Base-by-base conservation (phyloP, 2,888 invertebrate species). In the Clivina fossor region DNA sequence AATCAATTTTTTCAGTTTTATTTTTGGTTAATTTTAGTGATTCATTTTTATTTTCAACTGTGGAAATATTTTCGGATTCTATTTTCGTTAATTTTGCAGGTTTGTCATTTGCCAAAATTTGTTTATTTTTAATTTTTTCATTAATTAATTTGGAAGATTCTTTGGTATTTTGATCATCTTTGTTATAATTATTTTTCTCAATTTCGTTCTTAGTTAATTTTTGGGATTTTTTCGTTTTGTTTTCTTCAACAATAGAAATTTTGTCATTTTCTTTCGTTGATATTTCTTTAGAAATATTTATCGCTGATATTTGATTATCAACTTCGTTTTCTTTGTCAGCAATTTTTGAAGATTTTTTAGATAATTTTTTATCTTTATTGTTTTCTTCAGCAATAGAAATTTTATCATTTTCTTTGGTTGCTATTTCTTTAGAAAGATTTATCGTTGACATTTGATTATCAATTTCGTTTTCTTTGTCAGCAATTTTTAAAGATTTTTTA, bases 61-160 rank as follows among this genome's bases (percentile, higher is more conserved):
- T 28, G 49, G 33, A 38, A 46, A 35, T 20, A 49, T 41, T 59
- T 56, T 61, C 56, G 4, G 4, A 8, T 24, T 24, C 9, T 24
- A 8, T 24, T 24, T 57, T 57, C 51, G 30, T 56, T 41, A 48
- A 44, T 53, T 26, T 26, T 44, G 28, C 35, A 24, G 4, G 13
- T 58, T 49, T 13, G 9, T n/a, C 20, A 30, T 48, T 35, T 46
- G 18, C 55, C 58, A 37, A 24, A 53, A 44, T 56, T 58, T 56
- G 38, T 58, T 61, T 48, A 60, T 60, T 56, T 53, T 24, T 22
- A 18, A 20, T n/a, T 11, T 13, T 15, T 38, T 18, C 16, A 38
- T 16, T n/a, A 38, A 38, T n/a, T n/a, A 7, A 4, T 32, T 7
- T 32, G 32, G 9, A 5, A 5, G 8, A 26, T 26, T 7, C 8